Evolutionary conservation across 2,797 vertebrate species (phyloP).

Genomic region (Scolopax bukidnonensis): DNA sequence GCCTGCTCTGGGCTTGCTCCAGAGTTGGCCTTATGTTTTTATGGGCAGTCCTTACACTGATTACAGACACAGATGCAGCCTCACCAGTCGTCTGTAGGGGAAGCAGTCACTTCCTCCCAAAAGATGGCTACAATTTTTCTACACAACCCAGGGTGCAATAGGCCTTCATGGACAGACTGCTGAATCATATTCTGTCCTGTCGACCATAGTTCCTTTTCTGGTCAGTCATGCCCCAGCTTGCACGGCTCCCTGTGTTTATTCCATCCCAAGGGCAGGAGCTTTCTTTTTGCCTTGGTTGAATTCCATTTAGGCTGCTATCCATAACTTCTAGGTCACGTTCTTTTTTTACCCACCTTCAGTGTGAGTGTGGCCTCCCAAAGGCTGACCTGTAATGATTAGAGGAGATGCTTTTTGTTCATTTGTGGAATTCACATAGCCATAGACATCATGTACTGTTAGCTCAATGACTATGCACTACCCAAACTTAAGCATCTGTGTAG

Average conservation of each 20-base stretch:
- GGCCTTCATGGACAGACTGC: background rate
- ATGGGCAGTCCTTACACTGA: background rate
- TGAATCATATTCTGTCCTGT: background rate
- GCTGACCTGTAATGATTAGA: background rate
- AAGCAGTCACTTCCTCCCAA: background rate
- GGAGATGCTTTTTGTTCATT: background rate
- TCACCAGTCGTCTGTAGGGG: fast-evolving
- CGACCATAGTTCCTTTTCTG: background rate
- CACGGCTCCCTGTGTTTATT: background rate
- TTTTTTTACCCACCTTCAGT: background rate
- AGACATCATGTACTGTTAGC: background rate
- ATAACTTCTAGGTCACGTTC: background rate
- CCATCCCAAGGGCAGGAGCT: background rate
- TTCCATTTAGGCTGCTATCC: background rate
- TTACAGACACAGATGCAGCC: background rate
- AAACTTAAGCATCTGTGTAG: background rate
- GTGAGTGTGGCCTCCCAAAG: background rate
- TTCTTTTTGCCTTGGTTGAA: background rate
- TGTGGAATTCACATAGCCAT: background rate
- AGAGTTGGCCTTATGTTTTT: background rate
- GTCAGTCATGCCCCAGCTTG: background rate
- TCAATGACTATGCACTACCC: too few species aligned
- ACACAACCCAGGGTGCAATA: background rate
- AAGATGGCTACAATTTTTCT: background rate
- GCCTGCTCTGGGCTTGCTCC: background rate